Evolutionary conservation across 2,797 vertebrate species (phyloP), one percentile per base, ranked within the genome.

Genomic region (Amazonetta brasiliensis): DNA sequence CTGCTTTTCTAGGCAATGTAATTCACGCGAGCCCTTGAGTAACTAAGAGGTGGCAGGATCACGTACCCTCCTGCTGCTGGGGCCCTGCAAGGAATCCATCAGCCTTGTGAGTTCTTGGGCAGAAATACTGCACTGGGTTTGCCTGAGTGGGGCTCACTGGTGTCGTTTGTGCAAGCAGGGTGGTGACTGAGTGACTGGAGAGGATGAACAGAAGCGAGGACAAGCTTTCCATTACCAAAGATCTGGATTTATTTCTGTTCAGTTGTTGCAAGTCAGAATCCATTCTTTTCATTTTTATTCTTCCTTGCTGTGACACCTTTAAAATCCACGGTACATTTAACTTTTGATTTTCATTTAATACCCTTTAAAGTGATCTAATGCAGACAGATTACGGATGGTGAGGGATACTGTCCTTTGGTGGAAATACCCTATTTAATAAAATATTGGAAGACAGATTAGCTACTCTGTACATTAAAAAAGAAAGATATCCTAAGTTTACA

Each of bases 271-370:
- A 95, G 89, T 97, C 95, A 96, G 87, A 95, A 95, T 68, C 92
- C 78, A 87, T 96, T 93, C 58, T 89, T 86, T 92, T 95, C 84
- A 52, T 60, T 95, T 92, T 95, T 25, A 84, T 79, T 95, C 90
- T 94, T 94, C 88, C 78, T 0, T 37, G 94, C 89, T 44, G 90
- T 44, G 92, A 83, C 95, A 90, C 79, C 92, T 88, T 90, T 93
- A 91, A 96, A 95, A 94, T 95, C 94, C 62, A 71, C 71, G 95
- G 90, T 92, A 92, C 93, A 89, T 94, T 95, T 95, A 93, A 80
- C 92, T 89, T 94, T 69, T 85, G 91, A 95, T 96, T 96, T 92
- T 82, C 62, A 63, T 95, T 93, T 96, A 94, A 89, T 91, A 81
- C 72, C 87, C 87, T 89, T 84, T 94, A 93, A 96, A 95, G 87